phyloP scores from a whole-genome alignment of 2,888 invertebrate genomes.

The Leptinotarsa juncta region DNA sequence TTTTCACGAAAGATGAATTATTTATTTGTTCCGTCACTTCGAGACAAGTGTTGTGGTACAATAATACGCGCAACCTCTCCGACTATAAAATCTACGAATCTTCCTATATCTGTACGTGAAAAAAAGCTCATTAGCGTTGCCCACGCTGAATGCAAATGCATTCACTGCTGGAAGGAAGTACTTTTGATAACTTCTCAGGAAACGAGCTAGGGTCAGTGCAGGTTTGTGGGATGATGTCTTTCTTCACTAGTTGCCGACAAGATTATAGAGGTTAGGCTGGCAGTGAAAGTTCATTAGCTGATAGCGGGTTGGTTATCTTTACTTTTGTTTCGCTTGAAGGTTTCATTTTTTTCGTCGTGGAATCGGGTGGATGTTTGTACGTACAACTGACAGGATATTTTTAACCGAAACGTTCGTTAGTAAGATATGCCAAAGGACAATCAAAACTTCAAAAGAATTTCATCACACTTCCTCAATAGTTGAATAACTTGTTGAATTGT shows the following conservation, averaged over 20 bases:
- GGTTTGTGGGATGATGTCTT: slow-evolving; percentile 48
- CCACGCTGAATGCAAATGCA: slow-evolving; percentile 44
- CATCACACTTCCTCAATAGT: too few relatives aligned
- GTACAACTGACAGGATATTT: not conserved
- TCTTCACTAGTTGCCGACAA: slow-evolving; percentile 41
- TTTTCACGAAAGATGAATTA: too few relatives aligned
- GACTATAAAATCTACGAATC: slow-evolving; percentile 5
- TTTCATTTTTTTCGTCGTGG: not conserved
- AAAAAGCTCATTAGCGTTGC: slow-evolving; percentile 35
- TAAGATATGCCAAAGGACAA: too few relatives aligned
- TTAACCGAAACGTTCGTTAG: not conserved
- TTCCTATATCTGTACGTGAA: slow-evolving; percentile 20
- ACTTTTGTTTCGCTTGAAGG: slow-evolving; percentile 27
- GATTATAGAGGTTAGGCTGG: slow-evolving; percentile 30
- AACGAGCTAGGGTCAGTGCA: slow-evolving; percentile 46
- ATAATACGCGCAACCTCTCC: not conserved
- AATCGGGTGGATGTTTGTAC: not conserved
- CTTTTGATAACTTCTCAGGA: slow-evolving; percentile 50
- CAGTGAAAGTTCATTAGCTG: slow-evolving; percentile 34
- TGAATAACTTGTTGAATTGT: too few relatives aligned
- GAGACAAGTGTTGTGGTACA: not conserved
- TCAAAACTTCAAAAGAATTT: too few relatives aligned
- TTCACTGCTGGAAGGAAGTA: slow-evolving; percentile 48
- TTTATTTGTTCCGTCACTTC: not conserved
- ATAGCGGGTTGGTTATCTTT: slow-evolving; percentile 28